Percentiles rank a stretch among this genome's conserved stretches.
These are phyloP conservation scores for Chrysomela aeneicollis DNA, from an alignment of 2,888 invertebrate genomes.

Conservation along the genomic window DNA sequence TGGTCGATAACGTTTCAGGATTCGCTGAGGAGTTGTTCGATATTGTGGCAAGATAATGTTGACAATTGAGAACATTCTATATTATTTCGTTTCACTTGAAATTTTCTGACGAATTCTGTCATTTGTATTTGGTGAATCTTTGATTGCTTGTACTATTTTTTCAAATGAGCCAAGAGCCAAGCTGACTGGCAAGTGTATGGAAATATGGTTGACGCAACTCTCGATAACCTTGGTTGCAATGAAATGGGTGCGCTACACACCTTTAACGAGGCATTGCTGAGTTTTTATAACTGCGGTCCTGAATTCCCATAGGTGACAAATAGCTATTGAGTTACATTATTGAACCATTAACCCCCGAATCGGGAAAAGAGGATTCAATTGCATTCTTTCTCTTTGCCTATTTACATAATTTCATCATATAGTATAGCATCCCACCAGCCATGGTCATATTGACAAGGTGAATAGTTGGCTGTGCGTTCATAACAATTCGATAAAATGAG, in stretches of 20 bases:
- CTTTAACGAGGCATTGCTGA: slow-evolving; percentile 52
- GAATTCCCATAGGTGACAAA: slow-evolving; percentile 38
- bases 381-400: not conserved
- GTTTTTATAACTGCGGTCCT: slow-evolving; percentile 40
- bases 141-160: slow-evolving; percentile 11
- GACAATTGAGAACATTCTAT: no score
- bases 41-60: no score
- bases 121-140: no score
- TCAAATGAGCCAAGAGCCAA: slow-evolving; percentile 43
- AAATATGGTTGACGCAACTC: slow-evolving; percentile 27
- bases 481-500: no score
- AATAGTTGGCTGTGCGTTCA: not conserved
- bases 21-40: no score
- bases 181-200: slow-evolving; percentile 51
- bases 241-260: slow-evolving; percentile 55
- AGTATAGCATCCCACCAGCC: not conserved
- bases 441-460: not conserved
- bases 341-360: not conserved
- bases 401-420: not conserved
- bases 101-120: no score
- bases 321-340: not conserved
- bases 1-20: no score
- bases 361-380: not conserved
- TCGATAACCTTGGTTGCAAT: slow-evolving; percentile 47
- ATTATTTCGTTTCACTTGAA: no score